Conservation (phyloP, 2,888 invertebrate species). For the Agonopterix alstromeriana region DNA sequence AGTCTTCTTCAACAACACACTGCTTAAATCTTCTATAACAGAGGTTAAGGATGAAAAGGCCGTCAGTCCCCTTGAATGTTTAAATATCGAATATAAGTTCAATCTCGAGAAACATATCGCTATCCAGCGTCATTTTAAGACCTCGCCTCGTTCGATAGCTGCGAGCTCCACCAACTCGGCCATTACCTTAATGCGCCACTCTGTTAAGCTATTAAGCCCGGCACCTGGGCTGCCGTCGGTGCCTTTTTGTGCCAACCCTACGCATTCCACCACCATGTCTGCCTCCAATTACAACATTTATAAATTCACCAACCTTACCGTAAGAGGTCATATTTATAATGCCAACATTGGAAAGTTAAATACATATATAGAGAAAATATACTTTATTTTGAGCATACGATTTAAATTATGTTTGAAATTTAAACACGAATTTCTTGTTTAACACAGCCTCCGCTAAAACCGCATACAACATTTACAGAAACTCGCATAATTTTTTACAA, state of each 20-base stretch:
- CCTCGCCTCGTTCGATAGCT: slow-evolving; percentile 19
- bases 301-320: slow-evolving; percentile 43
- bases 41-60: too few relatives aligned
- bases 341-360: slow-evolving; percentile 14
- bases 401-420: background rate
- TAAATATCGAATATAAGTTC: too few relatives aligned
- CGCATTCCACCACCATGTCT: slow-evolving; percentile 43
- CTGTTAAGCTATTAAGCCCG: slow-evolving; percentile 54
- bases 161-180: slow-evolving; percentile 26
- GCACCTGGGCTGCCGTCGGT: slow-evolving; percentile 44
- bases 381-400: slow-evolving; percentile 9
- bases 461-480: slow-evolving; percentile 55
- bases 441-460: slow-evolving; percentile 48
- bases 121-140: slow-evolving; percentile 33
- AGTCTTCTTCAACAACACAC: too few relatives aligned
- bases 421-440: slow-evolving; percentile 40
- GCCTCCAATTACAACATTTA: slow-evolving; percentile 57
- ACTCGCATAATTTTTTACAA: slow-evolving; percentile 51
- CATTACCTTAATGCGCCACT: slow-evolving; percentile 58
- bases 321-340: slow-evolving; percentile 56
- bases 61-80: too few relatives aligned
- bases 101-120: background rate
- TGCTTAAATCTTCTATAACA: too few relatives aligned
- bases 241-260: slow-evolving; percentile 42
- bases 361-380: slow-evolving; percentile 6